These are phyloP conservation scores for Mallotus villosus DNA, from an alignment of 2,797 vertebrate species.

Conservation along the genomic window DNA sequence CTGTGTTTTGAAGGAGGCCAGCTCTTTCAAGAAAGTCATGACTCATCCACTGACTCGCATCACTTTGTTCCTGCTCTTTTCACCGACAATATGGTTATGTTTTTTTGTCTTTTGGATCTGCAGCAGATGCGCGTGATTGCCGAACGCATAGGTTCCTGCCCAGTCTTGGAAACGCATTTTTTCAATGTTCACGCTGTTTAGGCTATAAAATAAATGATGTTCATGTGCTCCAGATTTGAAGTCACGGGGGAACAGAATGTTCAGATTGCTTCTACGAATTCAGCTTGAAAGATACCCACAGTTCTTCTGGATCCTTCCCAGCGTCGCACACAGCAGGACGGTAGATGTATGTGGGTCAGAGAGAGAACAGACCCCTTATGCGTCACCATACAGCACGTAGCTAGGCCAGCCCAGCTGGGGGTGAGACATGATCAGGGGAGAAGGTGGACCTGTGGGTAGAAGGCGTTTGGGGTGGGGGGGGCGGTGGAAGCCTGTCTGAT, in stretches of 20 bases:
- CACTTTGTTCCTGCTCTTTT: too few species aligned
- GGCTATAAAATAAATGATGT: constrained; percentile 22
- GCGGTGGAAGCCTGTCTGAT: background rate
- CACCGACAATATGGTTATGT: too few species aligned
- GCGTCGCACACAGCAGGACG: background rate
- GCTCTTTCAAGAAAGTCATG: too few species aligned
- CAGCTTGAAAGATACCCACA: background rate
- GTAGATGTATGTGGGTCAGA: constrained; percentile 1
- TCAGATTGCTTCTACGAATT: constrained; percentile 31
- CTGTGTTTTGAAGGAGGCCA: too few species aligned
- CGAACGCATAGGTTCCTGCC: too few species aligned
- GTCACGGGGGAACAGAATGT: constrained; percentile 54
- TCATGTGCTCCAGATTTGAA: constrained; percentile 24
- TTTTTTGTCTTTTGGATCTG: too few species aligned
- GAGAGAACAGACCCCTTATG: background rate
- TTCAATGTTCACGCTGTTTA: background rate
- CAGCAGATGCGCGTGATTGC: too few species aligned
- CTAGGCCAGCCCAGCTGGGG: background rate
- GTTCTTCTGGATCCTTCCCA: background rate
- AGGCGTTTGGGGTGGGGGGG: too few species aligned
- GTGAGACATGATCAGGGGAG: background rate
- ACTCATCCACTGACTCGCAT: too few species aligned
- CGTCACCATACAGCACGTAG: background rate
- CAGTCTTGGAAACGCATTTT: too few species aligned
- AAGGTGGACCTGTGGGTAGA: background rate